phyloP scores from a whole-genome alignment of 37 sponge, comb jelly and placozoan species.

The Bolinopsis microptera region DNA sequence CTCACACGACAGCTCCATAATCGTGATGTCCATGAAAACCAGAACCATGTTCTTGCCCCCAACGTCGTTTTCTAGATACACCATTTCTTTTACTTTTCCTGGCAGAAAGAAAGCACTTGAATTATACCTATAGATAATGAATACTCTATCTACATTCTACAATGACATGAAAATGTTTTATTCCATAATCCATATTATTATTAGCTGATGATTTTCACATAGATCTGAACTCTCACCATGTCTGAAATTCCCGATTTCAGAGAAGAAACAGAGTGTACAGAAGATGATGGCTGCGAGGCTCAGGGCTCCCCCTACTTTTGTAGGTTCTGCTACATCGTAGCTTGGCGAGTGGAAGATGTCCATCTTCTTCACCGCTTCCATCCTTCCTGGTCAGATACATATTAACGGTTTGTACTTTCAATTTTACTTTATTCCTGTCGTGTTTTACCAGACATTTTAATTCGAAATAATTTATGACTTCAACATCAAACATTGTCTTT shows the following conservation, averaged over 20 bases:
- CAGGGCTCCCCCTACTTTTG: neutral
- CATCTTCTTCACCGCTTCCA: neutral
- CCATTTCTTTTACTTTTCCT: neutral
- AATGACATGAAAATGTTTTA: neutral
- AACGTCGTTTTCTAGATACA: neutral
- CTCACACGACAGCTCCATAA: neutral
- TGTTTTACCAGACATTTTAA: no score
- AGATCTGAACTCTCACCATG: neutral
- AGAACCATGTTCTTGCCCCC: neutral
- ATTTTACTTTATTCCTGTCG: no score
- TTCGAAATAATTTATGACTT: no score
- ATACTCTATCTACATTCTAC: neutral
- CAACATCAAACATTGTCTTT: no score
- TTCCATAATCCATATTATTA: no score
- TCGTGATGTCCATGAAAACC: constrained; percentile 13
- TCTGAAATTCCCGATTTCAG: neutral
- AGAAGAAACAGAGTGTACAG: constrained; percentile 4
- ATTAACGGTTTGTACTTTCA: no score
- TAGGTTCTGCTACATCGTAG: neutral
- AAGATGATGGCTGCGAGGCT: constrained; percentile 5
- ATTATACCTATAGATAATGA: neutral
- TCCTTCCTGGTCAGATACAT: no score
- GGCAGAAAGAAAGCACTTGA: neutral
- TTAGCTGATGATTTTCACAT: no score
- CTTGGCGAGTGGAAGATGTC: constrained; percentile 35